Base-by-base conservation (phyloP, 2,888 invertebrate genomes). In the Ormyrus thymus region DNA sequence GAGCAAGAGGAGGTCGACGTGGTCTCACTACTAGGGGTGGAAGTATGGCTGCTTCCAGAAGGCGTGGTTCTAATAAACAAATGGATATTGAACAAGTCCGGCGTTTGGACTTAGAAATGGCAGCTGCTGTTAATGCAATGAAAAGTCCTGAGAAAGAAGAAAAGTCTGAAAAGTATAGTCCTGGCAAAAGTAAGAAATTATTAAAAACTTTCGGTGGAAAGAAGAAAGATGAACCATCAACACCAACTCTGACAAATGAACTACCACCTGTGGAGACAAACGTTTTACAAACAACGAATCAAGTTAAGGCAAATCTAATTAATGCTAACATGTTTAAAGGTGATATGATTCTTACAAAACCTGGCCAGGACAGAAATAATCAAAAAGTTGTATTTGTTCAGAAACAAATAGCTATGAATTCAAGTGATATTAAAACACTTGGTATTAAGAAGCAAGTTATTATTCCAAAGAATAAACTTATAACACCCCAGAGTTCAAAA, bases 251-350 rank as follows among this genome's bases (percentile, higher is more conserved):
- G 4, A 43, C 68, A 1, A 68, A 62, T 51, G 85, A 86, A 8
- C 13, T 79, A 5, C 66, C 81, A 6, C 61, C 83, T 7, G 43
- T 76, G 0, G 59, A 81, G 13, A 86, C 87, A 43, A 89, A 87
- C 82, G 85, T 85, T 56, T 82, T 83, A 84, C 90, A 84, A 83
- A 87, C 85, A 82, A 89, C 85, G 82, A 90, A 86, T 90, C 90
- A 84, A 90, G 91, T 85, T 88, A 93, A 85, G 91, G 93, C 84
- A 88, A 91, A 87, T 90, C 89, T 85, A 91, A 93, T 87, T 90
- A 93, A 80, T 75, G 86, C 89, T 10, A 90, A 89, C 70, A 90
- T 89, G 87, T 86, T 89, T n/a, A 89, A 89, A 74, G 89, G 88
- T 5, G 89, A 89, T 62, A 89, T 89, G 89, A 88, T 89, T 46